phyloP scores from a whole-genome alignment of 2,888 invertebrate genomes.

The Periphyllus acericola region DNA sequence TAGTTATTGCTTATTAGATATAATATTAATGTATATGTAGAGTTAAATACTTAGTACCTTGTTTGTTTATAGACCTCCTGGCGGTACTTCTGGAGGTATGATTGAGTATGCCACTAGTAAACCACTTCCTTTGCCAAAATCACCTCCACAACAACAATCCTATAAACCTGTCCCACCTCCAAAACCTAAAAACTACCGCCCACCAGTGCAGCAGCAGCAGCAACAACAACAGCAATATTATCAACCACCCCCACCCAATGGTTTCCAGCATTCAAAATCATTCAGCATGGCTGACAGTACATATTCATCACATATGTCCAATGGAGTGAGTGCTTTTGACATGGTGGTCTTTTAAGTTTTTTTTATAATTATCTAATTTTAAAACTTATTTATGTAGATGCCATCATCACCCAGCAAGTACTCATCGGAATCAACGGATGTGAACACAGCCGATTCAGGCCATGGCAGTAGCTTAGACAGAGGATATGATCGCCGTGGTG shows the following conservation, averaged over 20 bases:
- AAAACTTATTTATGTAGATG: conserved; percentile 63
- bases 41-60: conserved; percentile 30
- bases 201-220: conserved; percentile 69
- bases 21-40: not conserved
- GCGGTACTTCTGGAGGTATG: conserved; percentile 63
- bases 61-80: conserved; percentile 64
- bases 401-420: conserved; percentile 65
- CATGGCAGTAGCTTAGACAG: conserved; percentile 70
- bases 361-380: conserved; percentile 14
- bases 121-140: conserved; percentile 67
- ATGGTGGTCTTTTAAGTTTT: conserved; percentile 21
- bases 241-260: conserved; percentile 63
- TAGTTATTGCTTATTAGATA: conserved; percentile 11
- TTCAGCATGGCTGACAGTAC: conserved; percentile 68
- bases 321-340: conserved; percentile 68
- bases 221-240: conserved; percentile 63
- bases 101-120: conserved; percentile 65
- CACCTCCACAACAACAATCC: conserved; percentile 67
- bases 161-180: conserved; percentile 93
- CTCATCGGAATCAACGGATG: conserved; percentile 65
- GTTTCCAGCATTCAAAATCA: conserved; percentile 70
- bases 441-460: conserved; percentile 68
- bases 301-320: conserved; percentile 68
- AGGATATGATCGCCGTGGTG: conserved; percentile 66
- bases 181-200: conserved; percentile 91